phyloP scores from a whole-genome alignment of 1,140 invertebrate species.

The Ptiloglossa arizonensis region DNA sequence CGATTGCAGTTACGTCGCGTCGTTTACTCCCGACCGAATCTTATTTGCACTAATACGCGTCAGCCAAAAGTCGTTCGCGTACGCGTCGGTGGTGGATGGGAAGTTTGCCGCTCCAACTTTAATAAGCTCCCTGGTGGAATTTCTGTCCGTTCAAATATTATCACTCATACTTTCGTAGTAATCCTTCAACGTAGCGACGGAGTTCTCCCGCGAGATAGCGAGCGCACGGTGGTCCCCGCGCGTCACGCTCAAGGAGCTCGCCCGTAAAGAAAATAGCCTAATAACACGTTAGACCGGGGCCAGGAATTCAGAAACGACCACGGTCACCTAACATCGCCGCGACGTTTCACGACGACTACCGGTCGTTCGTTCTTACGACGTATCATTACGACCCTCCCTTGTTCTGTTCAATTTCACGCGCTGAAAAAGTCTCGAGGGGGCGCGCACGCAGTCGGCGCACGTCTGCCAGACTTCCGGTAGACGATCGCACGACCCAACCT shows the following conservation, averaged over 20 bases:
- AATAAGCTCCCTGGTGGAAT: slow-evolving; percentile 32
- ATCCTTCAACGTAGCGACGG: slow-evolving; percentile 12
- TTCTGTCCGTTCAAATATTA: slow-evolving; percentile 48
- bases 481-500: slow-evolving; percentile 41
- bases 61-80: background rate
- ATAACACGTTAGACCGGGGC: slow-evolving; percentile 49
- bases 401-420: slow-evolving; percentile 55
- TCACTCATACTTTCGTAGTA: slow-evolving; percentile 43
- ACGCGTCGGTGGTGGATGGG: background rate
- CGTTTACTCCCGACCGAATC: slow-evolving; percentile 13
- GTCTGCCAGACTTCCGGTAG: slow-evolving; percentile 65
- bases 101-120: slow-evolving; percentile 22
- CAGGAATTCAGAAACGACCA: slow-evolving; percentile 8
- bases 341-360: slow-evolving; percentile 1
- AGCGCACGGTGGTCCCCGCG: background rate
- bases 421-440: slow-evolving; percentile 17
- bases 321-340: background rate
- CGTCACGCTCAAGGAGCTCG: slow-evolving; percentile 9
- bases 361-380: slow-evolving; percentile 9
- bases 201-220: slow-evolving; percentile 6
- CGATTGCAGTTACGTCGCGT: background rate
- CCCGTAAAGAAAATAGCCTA: slow-evolving; percentile 36
- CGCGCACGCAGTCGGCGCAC: slow-evolving; percentile 15
- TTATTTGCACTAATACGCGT: slow-evolving; percentile 25
- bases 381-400: slow-evolving; percentile 47